Base-by-base conservation (phyloP, 1,140 invertebrate species). In the Micrasema minimum region DNA sequence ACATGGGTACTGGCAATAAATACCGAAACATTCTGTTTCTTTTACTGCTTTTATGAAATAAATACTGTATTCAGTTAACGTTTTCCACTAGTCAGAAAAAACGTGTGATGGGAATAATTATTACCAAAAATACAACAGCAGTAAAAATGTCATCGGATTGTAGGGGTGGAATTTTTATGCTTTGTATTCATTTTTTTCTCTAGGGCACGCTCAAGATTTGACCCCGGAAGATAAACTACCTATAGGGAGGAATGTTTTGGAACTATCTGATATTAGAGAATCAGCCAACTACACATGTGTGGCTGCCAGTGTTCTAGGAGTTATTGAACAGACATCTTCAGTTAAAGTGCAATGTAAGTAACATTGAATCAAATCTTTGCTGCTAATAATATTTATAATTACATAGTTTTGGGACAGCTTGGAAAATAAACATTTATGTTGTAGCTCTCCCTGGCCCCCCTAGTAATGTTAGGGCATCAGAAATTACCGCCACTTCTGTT, bases 271-370 rank as follows among this genome's bases (percentile, higher is more conserved):
- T 77, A 94, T 99, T 43, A 88, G 92, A 72, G 93, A 97, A 78
- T 95, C 95, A 0, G 94, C 93, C 6, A 99, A 98, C 83, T 99
- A 97, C 85, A 99, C 96, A 0, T 99, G 97, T 80, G 91, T 96
- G 38, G 97, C 97, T 0, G 90, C 92, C n/a, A 97, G 95, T 72
- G 94, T 94, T 2, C 87, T 98, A 14, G 97, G 97, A 12, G 90
- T 93, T 76, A 96, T 98, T 57, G 95, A 98, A 77, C 85, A 91
- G 5, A 88, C 89, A 0, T 91, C 96, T 12, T 86, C 92, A 75
- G 95, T 99, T 69, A 94, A 95, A 88, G 96, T 99, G 66, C 94
- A 97, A 90, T 96, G 96, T 97, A 84, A 92, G 92, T 66, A 51
- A 43, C 12, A 45, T 14, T 14, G 4, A 45, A 45, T 45, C 5